A percentile compares a stretch with the other conserved stretches of the same genome.
phyloP scores from a whole-genome alignment of 2,113 vertebrate genomes.

The Centrocercus urophasianus region DNA sequence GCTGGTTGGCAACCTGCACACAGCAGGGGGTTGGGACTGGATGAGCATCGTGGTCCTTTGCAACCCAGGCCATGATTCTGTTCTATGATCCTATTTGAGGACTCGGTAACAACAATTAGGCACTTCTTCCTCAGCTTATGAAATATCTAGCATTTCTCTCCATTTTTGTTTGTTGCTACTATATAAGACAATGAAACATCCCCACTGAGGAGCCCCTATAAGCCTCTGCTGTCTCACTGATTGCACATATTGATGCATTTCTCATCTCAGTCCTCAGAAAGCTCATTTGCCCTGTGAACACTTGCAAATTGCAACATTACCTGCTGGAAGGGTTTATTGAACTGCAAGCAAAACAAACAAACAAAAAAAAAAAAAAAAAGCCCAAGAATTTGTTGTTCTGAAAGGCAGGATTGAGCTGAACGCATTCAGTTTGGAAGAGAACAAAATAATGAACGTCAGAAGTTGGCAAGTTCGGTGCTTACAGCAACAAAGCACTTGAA shows the following conservation, averaged over 20 bases:
- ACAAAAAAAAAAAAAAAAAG: neutral
- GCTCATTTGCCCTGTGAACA: neutral
- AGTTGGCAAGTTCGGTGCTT: conserved; percentile 5
- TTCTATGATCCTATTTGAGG: neutral
- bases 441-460: conserved; percentile 51
- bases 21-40: no score
- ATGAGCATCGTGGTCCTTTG: no score
- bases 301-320: conserved; percentile 26
- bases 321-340: neutral
- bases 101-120: neutral
- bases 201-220: neutral
- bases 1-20: no score
- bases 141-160: neutral
- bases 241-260: neutral
- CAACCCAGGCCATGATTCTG: no score
- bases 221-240: neutral
- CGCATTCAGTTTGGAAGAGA: neutral
- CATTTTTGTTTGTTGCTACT: neutral
- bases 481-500: conserved; percentile 9
- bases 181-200: neutral
- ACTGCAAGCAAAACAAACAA: neutral
- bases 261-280: neutral
- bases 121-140: no score
- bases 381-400: neutral
- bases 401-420: neutral